Evolutionary conservation across 2,888 invertebrate species (phyloP).

Genomic region (Temnothorax unifasciatus): DNA sequence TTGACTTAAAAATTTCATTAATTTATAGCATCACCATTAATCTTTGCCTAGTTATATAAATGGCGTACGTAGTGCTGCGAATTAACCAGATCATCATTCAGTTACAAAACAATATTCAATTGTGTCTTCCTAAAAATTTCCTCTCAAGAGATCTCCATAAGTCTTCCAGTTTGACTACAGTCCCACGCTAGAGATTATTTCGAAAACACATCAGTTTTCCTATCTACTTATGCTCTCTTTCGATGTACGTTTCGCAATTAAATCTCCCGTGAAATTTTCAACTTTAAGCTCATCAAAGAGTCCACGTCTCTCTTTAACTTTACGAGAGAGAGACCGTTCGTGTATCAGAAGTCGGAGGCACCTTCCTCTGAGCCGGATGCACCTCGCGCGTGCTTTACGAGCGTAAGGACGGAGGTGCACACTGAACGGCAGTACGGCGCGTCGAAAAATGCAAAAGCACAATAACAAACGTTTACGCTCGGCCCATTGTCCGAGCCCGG

Average conservation of each 20-base stretch:
- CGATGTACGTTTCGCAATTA: not conserved
- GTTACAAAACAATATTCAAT: not conserved
- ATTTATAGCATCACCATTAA: not conserved
- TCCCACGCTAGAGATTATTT: not conserved
- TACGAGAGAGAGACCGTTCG: not conserved
- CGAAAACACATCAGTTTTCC: not conserved
- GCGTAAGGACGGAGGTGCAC: not conserved
- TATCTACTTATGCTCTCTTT: not conserved
- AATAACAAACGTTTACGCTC: slow-evolving; percentile 28
- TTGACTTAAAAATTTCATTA: not conserved
- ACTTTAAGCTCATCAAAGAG: not conserved
- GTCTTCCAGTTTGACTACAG: not conserved
- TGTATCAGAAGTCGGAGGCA: not conserved
- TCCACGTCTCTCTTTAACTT: not conserved
- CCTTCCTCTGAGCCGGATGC: slow-evolving; percentile 2
- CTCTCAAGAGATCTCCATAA: not conserved
- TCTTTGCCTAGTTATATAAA: not conserved
- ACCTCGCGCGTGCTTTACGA: not conserved
- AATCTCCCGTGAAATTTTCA: not conserved
- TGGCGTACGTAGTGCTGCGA: not conserved
- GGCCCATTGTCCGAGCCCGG: slow-evolving; percentile 16
- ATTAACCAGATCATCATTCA: not conserved
- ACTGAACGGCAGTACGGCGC: not conserved
- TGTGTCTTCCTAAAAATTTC: not conserved
- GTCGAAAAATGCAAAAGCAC: slow-evolving; percentile 11